Percentiles rank a stretch among this genome's conserved stretches.
Conservation (phyloP, 2,113 vertebrate genomes). For the Mormyrus iriodes region DNA sequence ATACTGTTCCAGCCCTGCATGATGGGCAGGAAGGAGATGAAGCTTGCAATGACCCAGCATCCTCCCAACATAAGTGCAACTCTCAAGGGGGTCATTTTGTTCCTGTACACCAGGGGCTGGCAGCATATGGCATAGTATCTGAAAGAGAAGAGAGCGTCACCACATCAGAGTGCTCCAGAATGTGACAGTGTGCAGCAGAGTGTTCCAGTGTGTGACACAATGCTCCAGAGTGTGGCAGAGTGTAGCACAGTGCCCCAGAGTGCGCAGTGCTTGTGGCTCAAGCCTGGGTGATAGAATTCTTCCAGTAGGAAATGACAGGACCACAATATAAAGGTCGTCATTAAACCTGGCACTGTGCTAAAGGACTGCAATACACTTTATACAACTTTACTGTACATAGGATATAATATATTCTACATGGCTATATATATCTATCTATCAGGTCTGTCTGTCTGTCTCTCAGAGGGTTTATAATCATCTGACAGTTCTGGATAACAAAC, state of each 20-base stretch:
- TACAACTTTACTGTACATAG: too few species aligned
- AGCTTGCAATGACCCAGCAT: conserved; percentile 91
- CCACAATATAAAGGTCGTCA: background rate
- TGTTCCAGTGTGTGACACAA: background rate
- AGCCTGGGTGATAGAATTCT: background rate
- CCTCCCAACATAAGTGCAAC: conserved; percentile 91
- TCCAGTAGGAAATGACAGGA: background rate
- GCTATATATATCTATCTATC: background rate
- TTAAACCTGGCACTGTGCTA: too few species aligned
- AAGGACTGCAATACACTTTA: too few species aligned
- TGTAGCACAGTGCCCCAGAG: background rate
- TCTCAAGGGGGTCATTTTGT: conserved; percentile 93
- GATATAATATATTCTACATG: too few species aligned
- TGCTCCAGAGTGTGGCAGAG: background rate
- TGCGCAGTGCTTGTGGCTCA: background rate
- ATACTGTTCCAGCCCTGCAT: conserved; percentile 99
- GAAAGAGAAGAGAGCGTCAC: background rate
- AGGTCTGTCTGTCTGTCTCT: background rate
- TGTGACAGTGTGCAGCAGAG: background rate
- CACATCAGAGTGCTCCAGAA: background rate
- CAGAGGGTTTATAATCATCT: background rate
- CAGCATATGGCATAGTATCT: conserved; percentile 99
- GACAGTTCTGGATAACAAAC: background rate
- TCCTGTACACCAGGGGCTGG: conserved; percentile 92
- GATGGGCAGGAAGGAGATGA: conserved; percentile 97